phyloP scores from a whole-genome alignment of 1,140 invertebrate genomes.

The Octopus sinensis region DNA sequence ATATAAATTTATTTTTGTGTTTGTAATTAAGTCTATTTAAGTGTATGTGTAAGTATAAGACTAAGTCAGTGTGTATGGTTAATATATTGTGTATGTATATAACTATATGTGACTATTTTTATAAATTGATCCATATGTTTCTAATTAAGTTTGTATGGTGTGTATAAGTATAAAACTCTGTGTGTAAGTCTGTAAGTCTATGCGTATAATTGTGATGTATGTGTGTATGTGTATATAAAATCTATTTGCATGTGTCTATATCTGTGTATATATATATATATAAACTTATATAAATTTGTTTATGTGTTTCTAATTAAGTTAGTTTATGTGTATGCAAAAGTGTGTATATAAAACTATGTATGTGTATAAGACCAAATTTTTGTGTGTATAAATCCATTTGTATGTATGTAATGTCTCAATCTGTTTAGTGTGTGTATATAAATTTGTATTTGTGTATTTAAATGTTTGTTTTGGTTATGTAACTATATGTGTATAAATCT shows the following conservation, averaged over 20 bases:
- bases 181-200: background rate
- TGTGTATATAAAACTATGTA: background rate
- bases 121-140: background rate
- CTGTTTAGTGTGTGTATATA: too few species aligned
- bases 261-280: background rate
- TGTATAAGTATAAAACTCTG: background rate
- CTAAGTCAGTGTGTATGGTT: background rate
- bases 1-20: background rate
- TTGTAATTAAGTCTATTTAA: background rate
- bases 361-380: background rate
- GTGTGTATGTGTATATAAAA: background rate
- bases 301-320: background rate
- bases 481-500: too few species aligned
- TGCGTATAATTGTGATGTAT: background rate
- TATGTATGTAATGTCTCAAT: background rate
- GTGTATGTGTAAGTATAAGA: background rate
- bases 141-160: background rate
- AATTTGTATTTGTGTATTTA: too few species aligned
- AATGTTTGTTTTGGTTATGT: too few species aligned
- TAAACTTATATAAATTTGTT: background rate
- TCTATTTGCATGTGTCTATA: too few species aligned
- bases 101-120: background rate
- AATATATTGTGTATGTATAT: background rate
- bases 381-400: background rate
- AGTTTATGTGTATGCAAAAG: background rate